Percentiles rank a stretch among this genome's conserved stretches.
Evolutionary conservation across 2,888 invertebrate species (phyloP).

Genomic region (Catocala sponsa): DNA sequence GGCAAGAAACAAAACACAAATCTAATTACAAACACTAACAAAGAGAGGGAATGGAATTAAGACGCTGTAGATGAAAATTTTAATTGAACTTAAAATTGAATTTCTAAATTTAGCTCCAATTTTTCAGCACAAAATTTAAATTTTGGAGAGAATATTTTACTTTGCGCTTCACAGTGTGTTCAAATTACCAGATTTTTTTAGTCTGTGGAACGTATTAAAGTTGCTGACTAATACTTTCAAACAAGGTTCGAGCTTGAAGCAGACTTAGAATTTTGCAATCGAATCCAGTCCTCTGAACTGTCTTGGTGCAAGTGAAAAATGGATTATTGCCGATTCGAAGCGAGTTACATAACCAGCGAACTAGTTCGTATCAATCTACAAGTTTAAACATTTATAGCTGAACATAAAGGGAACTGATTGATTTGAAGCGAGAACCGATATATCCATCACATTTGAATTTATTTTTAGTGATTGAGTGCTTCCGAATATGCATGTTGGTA

Average conservation of each 20-base stretch:
- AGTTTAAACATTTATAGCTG: constrained; percentile 27
- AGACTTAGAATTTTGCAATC: constrained; percentile 23
- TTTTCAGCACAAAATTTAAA: constrained; percentile 8
- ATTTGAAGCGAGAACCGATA: constrained; percentile 20
- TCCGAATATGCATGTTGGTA: neutral
- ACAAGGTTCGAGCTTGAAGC: constrained; percentile 14
- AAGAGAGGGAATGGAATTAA: neutral
- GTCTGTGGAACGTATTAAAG: constrained; percentile 13
- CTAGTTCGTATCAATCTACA: constrained; percentile 23
- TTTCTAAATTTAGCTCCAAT: constrained; percentile 4
- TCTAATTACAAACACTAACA: neutral
- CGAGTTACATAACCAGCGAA: constrained; percentile 14
- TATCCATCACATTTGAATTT: constrained; percentile 23
- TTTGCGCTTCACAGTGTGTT: constrained; percentile 5
- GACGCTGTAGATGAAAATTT: neutral
- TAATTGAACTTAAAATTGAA: constrained; percentile 8
- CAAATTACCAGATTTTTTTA: constrained; percentile 11
- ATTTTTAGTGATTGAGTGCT: constrained; percentile 15
- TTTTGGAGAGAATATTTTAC: constrained; percentile 9
- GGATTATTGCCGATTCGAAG: constrained; percentile 10
- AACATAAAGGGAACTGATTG: constrained; percentile 23
- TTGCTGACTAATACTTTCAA: constrained; percentile 20
- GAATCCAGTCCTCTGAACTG: constrained; percentile 18
- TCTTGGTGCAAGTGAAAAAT: constrained; percentile 25
- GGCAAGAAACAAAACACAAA: neutral